Base-by-base conservation (phyloP, 1,140 invertebrate species). In the Pseudomyrmex flavicornis region DNA sequence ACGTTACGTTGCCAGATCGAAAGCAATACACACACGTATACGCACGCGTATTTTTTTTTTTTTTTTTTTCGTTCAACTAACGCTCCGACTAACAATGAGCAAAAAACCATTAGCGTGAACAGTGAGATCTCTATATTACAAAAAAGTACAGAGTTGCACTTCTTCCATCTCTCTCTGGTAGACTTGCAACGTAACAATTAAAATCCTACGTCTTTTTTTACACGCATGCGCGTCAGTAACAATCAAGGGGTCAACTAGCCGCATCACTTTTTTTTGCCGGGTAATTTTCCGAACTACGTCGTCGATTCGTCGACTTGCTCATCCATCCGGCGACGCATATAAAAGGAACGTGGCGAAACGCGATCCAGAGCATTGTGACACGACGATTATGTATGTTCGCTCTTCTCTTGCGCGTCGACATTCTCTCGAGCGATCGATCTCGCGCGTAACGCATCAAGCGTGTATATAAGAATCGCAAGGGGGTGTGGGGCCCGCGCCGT, bases 321-420 rank as follows among this genome's bases (percentile, higher is more conserved):
- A 52, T 77, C 54, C 74, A 17, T 76, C 62, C 83, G 35, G 82
- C 86, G 59, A 17, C 35, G 44, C 58, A 85, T 93, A 93, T 93
- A 93, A 93, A 93, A 93, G 90, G 88, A 82, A 73, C 85, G 86
- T 72, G 83, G 82, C 70, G 84, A 85, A 87, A 88, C 87, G 87
- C 83, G 82, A 63, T 44, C 70, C 73, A 85, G 88, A 88, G 88
- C 91, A 93, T 90, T 93, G 87, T 90, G 88, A 63, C 92, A 82
- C 63, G 73, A 63, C 63, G 84, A n/a, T n/a, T 66, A 50, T 59
- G 84, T 66, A 50, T 85, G 86, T 85, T 80, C 88, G 68, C 66
- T 86, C 85, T 74, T 35, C 35, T 35, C 5, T 5, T 35, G 35
- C 63, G 59, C 26, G 35, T 44, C 75, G 85, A 73, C 20, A 58